Evolutionary conservation across 2,797 vertebrate species (phyloP).

Genomic region (Scarus forsteni): DNA sequence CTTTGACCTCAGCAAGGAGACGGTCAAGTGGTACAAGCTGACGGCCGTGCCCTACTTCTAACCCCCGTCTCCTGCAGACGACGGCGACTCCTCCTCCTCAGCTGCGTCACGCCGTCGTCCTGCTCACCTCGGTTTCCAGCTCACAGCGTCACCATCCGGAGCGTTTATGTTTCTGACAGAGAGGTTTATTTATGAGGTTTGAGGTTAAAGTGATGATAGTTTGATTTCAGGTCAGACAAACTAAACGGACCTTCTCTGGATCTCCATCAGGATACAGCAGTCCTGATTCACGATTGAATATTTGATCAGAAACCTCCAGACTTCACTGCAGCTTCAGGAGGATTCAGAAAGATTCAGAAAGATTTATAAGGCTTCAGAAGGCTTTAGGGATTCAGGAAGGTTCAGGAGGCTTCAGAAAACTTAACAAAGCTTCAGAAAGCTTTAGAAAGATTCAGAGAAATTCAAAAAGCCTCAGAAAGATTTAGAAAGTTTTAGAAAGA

Average conservation of each 20-base stretch:
- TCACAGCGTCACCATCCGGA: neutral
- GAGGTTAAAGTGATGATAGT: slow-evolving; percentile 15
- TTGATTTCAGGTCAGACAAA: slow-evolving; percentile 31
- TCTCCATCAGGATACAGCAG: too few species aligned
- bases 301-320: neutral
- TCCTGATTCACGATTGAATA: neutral
- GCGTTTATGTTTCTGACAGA: neutral
- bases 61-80: neutral
- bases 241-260: slow-evolving; percentile 25
- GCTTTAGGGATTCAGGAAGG: too few species aligned
- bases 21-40: slow-evolving; percentile 96
- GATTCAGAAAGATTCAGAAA: neutral
- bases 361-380: too few species aligned
- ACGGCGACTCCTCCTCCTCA: slow-evolving; percentile 8
- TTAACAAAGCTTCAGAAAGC: too few species aligned
- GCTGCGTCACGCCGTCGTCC: slow-evolving; percentile 59
- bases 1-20: slow-evolving; percentile 98
- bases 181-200: neutral
- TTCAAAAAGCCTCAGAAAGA: too few species aligned
- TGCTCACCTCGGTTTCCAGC: slow-evolving; percentile 16
- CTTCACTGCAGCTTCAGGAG: slow-evolving; percentile 11
- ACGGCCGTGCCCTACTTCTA: slow-evolving; percentile 91
- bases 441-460: too few species aligned
- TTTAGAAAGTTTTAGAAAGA: too few species aligned
- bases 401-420: too few species aligned